Conservation (phyloP, 2,888 invertebrate genomes). For the Lochmaea crataegi region DNA sequence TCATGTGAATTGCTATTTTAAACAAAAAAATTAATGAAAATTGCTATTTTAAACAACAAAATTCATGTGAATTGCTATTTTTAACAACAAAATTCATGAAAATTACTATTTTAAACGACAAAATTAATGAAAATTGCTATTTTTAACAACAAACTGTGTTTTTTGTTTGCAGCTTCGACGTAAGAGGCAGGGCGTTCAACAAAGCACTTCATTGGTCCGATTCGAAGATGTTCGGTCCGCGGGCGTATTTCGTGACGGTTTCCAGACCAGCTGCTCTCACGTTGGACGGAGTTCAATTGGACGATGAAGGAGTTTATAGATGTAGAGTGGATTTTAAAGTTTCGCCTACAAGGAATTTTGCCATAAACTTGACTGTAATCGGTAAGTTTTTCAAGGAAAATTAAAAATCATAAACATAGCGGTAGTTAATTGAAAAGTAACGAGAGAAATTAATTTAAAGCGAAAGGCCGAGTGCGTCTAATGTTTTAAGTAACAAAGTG, state of each 20-base stretch:
- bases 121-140: too few species aligned
- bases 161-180: slow-evolving; percentile 79
- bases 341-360: slow-evolving; percentile 88
- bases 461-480: slow-evolving; percentile 40
- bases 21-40: too few species aligned
- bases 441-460: slow-evolving; percentile 48
- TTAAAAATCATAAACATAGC: slow-evolving; percentile 41
- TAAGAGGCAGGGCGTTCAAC: slow-evolving; percentile 82
- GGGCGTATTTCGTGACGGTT: slow-evolving; percentile 86
- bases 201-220: slow-evolving; percentile 89
- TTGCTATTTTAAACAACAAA: too few species aligned
- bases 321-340: slow-evolving; percentile 92
- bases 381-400: slow-evolving; percentile 71
- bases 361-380: slow-evolving; percentile 89
- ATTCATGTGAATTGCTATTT: too few species aligned
- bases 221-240: slow-evolving; percentile 82
- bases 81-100: too few species aligned
- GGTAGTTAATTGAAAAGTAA: slow-evolving; percentile 48
- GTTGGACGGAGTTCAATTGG: slow-evolving; percentile 84
- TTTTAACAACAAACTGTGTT: neutral
- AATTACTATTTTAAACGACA: too few species aligned
- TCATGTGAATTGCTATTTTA: too few species aligned
- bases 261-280: slow-evolving; percentile 84
- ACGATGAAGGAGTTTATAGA: slow-evolving; percentile 88
- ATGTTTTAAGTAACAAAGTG: slow-evolving; percentile 49